Base-by-base conservation (phyloP, 2,113 vertebrate species). In the Nanorana parkeri region DNA sequence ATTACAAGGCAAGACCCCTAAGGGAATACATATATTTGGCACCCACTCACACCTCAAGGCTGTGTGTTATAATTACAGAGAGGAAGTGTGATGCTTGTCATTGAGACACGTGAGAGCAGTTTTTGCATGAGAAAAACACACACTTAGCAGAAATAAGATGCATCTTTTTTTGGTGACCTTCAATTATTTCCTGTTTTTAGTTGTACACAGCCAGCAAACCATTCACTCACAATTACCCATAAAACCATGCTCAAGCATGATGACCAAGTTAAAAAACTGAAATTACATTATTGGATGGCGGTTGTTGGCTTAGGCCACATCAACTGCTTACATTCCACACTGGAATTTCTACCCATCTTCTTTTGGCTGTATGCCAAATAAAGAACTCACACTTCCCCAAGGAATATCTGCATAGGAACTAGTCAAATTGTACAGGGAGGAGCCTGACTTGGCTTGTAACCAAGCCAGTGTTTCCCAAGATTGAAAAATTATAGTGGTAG, bases 71-170 rank as follows among this genome's bases (percentile, higher is more conserved):
- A n/a, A 15, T 41, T 21, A 74, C 54, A 75, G 55, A 75, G 29
- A 61, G 72, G 72, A 75, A 75, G 72, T 74, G 54, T 74, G 54
- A 58, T 11, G 58, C 69, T 73, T 32, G 20, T n/a, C 54, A 58
- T 60, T 58, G 21, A 74, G 54, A 56, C 47, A 58, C 8, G 71
- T 73, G 52, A 10, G 16, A 74, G 29, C 26, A 36, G 54, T 55
- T 58, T 32, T 13, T 21, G 17, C 3, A 68, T 41, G 17, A 19
- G 23, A 74, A 15, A 73, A 73, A 52, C 23, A 28, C 11, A 5
- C 10, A 24, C 52, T 56, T 56, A 56, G 54, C 71, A 58, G n/a
- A 58, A 74, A 28, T 16, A 41, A 61, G 1, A 21, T 41, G 55
- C 28, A 20, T 1, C 3, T 26, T n/a, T 60, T 13, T 60, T 4